Evolutionary conservation across 2,797 vertebrate genomes (phyloP).

Genomic region (Adelosebastes latens): DNA sequence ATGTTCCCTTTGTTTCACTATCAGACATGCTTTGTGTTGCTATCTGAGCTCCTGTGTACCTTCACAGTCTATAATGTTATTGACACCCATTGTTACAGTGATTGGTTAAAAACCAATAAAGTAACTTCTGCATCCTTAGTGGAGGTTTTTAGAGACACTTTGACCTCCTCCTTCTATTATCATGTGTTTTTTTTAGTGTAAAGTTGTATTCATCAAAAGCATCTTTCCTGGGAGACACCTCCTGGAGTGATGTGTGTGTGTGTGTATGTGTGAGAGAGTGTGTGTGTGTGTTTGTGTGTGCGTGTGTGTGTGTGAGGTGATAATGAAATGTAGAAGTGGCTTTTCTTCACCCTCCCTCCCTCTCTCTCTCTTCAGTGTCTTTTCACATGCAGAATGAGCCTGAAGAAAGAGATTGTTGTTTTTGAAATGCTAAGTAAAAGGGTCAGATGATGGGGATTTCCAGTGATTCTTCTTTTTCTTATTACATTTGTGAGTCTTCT

Average conservation of each 20-base stretch:
- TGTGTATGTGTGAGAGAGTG: too few relatives aligned
- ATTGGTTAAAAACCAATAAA: not conserved
- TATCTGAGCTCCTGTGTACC: not conserved
- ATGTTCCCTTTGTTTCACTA: not conserved
- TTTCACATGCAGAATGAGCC: conserved; percentile 14
- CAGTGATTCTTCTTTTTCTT: not conserved
- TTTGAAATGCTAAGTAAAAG: not conserved
- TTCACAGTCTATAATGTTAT: not conserved
- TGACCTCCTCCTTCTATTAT: not conserved
- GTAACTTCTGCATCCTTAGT: not conserved
- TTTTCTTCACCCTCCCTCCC: not conserved
- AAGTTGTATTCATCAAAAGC: not conserved
- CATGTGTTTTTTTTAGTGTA: not conserved
- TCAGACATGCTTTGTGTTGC: conserved; percentile 18
- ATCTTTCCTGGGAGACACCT: not conserved
- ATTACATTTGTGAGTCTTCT: not conserved
- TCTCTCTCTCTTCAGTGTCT: not conserved
- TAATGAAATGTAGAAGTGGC: not conserved
- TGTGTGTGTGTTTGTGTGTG: not conserved
- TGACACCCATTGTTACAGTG: not conserved
- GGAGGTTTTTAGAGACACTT: not conserved
- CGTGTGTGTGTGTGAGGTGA: not conserved
- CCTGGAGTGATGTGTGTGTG: not conserved
- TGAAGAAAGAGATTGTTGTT: not conserved
- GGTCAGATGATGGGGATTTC: not conserved